Conservation (phyloP, 1,140 invertebrate genomes). For the Rhagoletis zephyria region DNA sequence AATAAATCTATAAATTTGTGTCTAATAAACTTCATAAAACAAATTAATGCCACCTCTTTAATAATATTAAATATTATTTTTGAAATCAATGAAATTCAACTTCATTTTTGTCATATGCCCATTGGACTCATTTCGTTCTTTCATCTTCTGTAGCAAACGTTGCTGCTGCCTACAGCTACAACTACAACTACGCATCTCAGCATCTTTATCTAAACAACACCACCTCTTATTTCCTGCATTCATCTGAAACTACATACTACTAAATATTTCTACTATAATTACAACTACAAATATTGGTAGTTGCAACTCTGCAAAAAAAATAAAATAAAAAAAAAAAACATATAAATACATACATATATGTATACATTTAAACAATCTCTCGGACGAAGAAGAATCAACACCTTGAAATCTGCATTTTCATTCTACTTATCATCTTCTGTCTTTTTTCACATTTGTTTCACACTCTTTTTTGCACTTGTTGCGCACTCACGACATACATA, state of each 20-base stretch:
- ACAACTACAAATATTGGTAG: not conserved
- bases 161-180: conserved; percentile 31
- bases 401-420: conserved; percentile 29
- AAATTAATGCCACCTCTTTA: no score
- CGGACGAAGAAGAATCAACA: not conserved
- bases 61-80: not conserved
- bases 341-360: not conserved
- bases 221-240: not conserved
- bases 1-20: no score
- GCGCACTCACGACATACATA: not conserved
- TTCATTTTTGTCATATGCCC: not conserved
- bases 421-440: conserved; percentile 16
- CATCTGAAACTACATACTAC: conserved; percentile 6
- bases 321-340: not conserved
- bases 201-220: conserved; percentile 6
- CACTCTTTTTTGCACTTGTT: conserved; percentile 29
- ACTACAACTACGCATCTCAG: conserved; percentile 40
- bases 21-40: no score
- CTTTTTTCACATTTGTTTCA: conserved; percentile 19
- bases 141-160: conserved; percentile 49
- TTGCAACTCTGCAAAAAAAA: conserved; percentile 4
- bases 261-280: not conserved
- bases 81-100: not conserved
- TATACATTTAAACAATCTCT: not conserved
- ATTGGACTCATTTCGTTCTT: conserved; percentile 49